These are phyloP conservation scores for Lytechinus pictus DNA, from an alignment of 35 echinoderm and acorn worm genomes.

Conservation along the genomic window DNA sequence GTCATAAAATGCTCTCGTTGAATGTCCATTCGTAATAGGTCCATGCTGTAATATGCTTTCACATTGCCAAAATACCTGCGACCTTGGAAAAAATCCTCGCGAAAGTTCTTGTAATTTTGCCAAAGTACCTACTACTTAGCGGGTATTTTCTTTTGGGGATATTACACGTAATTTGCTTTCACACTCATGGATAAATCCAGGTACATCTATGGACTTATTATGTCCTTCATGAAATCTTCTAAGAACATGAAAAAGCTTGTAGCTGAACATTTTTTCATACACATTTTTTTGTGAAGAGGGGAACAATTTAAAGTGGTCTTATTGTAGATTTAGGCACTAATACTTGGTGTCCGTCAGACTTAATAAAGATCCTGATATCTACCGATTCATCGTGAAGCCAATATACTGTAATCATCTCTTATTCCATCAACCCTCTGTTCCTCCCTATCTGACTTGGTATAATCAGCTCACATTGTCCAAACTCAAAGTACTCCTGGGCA, in stretches of 20 bases:
- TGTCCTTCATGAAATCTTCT: neutral
- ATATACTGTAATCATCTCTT: neutral
- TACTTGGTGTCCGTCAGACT: neutral
- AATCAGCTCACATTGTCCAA: neutral
- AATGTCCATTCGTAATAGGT: too few relatives aligned
- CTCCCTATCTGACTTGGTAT: neutral
- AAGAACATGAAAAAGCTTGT: neutral
- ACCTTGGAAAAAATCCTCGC: too few relatives aligned
- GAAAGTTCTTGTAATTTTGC: too few relatives aligned
- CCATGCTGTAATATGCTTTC: too few relatives aligned
- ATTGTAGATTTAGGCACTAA: neutral
- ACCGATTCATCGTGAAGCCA: neutral
- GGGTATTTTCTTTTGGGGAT: too few relatives aligned
- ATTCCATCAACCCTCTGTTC: neutral
- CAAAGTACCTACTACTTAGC: too few relatives aligned
- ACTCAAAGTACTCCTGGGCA: neutral
- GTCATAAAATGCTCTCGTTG: too few relatives aligned
- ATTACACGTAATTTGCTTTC: too few relatives aligned
- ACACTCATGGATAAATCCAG: neutral
- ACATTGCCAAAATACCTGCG: too few relatives aligned
- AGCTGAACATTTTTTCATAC: neutral
- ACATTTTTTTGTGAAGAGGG: neutral
- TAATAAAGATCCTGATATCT: neutral
- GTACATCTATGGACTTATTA: neutral
- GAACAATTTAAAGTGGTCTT: neutral